These are phyloP conservation scores for Quadriops clusia DNA, from an alignment of 2,888 invertebrate genomes.

Conservation along the genomic window DNA sequence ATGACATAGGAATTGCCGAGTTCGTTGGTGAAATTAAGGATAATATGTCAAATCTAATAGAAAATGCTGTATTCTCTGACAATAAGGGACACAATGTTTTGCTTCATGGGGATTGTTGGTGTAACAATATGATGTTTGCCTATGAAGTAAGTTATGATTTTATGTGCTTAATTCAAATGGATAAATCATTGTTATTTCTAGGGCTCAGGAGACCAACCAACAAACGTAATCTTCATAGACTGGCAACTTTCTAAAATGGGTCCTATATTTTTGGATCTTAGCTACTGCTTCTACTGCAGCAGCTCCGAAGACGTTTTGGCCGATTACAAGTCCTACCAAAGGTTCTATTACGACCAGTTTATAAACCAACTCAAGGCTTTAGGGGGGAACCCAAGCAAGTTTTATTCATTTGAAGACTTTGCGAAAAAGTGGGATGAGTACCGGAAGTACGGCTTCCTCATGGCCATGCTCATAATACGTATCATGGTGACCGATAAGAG, in stretches of 20 bases:
- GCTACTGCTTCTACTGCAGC: conserved; percentile 7
- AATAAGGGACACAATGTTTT: conserved; percentile 6
- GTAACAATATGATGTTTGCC: conserved; percentile 10
- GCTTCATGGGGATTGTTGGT: conserved; percentile 10
- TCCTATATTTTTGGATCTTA: conserved; percentile 7
- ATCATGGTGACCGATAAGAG: conserved; percentile 7
- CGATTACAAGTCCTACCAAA: conserved; percentile 3
- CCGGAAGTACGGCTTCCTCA: conserved; percentile 9
- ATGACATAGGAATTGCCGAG: neutral
- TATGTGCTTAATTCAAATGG: too few relatives aligned
- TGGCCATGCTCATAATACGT: conserved; percentile 7
- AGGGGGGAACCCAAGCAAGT: neutral
- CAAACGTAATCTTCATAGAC: conserved; percentile 7
- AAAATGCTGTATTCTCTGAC: neutral
- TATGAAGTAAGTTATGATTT: too few relatives aligned
- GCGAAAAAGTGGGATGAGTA: conserved; percentile 7
- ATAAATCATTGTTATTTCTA: too few relatives aligned
- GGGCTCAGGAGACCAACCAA: neutral
- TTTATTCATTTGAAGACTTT: conserved; percentile 4
- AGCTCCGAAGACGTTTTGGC: conserved; percentile 3
- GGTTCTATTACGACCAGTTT: conserved; percentile 8
- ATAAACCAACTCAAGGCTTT: too few relatives aligned
- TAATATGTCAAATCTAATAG: conserved; percentile 7
- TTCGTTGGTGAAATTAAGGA: conserved; percentile 4
- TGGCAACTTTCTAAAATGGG: conserved; percentile 7